phyloP scores from a whole-genome alignment of 2,113 vertebrate species.

The Choloepus hoffmanni region DNA sequence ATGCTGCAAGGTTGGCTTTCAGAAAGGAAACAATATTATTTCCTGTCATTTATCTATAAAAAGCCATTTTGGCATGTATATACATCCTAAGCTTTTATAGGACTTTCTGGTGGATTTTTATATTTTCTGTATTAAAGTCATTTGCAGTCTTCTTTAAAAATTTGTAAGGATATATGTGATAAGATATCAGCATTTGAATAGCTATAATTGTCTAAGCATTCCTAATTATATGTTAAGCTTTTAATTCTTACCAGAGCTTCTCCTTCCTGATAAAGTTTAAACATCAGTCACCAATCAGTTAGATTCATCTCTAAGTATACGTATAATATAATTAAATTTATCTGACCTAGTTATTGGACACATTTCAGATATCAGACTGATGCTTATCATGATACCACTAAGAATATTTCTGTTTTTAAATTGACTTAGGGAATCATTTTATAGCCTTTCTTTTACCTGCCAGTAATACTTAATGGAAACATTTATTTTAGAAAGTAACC shows the following conservation, averaged over 20 bases:
- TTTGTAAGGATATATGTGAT: conserved; percentile 40
- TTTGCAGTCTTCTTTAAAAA: conserved; percentile 51
- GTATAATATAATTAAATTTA: conserved; percentile 61
- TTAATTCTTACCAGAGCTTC: conserved; percentile 38
- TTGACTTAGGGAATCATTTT: conserved; percentile 46
- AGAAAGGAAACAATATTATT: conserved; percentile 41
- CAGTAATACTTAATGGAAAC: conserved; percentile 31
- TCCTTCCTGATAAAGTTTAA: conserved; percentile 49
- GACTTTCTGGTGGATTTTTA: not conserved
- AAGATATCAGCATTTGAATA: conserved; percentile 59
- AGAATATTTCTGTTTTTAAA: conserved; percentile 68
- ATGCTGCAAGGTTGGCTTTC: conserved; percentile 9
- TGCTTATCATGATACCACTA: conserved; percentile 52
- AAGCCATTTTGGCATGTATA: conserved; percentile 31
- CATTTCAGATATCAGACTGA: conserved; percentile 63
- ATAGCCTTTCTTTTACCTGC: conserved; percentile 44
- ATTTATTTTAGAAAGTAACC: conserved; percentile 46
- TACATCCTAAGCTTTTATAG: conserved; percentile 44
- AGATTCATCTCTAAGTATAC: conserved; percentile 42
- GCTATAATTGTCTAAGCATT: conserved; percentile 58
- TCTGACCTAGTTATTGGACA: conserved; percentile 66
- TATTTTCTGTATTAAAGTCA: conserved; percentile 23
- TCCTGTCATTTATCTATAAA: conserved; percentile 56
- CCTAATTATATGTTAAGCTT: conserved; percentile 3
- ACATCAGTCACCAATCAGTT: conserved; percentile 31